phyloP scores from a whole-genome alignment of 2,888 invertebrate species.

The Morpho achilles region DNA sequence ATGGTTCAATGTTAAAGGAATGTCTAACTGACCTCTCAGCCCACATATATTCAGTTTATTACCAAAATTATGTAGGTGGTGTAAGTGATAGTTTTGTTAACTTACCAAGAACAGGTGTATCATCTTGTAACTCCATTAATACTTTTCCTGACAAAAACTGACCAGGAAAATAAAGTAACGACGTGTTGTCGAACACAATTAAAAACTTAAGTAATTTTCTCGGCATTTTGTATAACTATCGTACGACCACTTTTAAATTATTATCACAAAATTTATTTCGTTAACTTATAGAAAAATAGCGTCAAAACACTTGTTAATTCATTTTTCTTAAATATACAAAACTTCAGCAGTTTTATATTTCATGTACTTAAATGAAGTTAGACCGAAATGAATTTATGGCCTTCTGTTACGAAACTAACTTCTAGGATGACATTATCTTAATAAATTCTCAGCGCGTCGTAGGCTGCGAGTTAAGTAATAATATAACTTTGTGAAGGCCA shows the following conservation, averaged over 20 bases:
- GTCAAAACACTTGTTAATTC: too few relatives aligned
- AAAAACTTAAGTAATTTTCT: constrained; percentile 94
- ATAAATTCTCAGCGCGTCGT: constrained; percentile 48
- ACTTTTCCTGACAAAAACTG: constrained; percentile 95
- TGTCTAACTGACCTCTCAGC: constrained; percentile 24
- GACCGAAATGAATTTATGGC: neutral
- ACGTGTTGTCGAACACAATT: constrained; percentile 96
- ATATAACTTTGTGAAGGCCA: constrained; percentile 57
- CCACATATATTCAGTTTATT: constrained; percentile 19
- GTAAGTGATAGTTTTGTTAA: neutral
- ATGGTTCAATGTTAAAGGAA: constrained; percentile 6
- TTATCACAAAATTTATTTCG: neutral
- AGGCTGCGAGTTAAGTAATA: constrained; percentile 66
- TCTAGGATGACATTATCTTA: constrained; percentile 26
- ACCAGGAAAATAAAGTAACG: constrained; percentile 94
- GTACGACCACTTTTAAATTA: neutral
- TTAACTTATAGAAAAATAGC: too few relatives aligned
- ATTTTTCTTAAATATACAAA: too few relatives aligned
- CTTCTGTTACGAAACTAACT: constrained; percentile 4
- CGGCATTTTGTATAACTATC: constrained; percentile 79
- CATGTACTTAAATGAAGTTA: too few relatives aligned
- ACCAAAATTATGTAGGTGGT: constrained; percentile 6
- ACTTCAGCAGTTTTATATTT: too few relatives aligned
- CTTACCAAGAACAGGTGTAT: constrained; percentile 92
- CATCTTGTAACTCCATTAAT: constrained; percentile 94